Percentiles rank a stretch among this genome's conserved stretches.
Evolutionary conservation across 1,140 invertebrate species (phyloP).

Genomic region (Drosophila tani): DNA sequence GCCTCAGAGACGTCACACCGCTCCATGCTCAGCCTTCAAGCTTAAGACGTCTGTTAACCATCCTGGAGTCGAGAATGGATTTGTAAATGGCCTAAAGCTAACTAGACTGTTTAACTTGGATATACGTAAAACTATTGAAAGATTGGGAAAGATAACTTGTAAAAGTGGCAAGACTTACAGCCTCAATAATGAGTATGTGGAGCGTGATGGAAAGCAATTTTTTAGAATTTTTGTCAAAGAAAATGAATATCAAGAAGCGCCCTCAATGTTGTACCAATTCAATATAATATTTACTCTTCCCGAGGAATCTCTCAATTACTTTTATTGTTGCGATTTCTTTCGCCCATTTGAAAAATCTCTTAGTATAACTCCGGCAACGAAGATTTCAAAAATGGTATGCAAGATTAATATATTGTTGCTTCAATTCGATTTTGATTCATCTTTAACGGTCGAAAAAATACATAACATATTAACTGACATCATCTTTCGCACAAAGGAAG

Average conservation of each 20-base stretch:
- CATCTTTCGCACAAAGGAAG: neutral
- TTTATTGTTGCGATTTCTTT: neutral
- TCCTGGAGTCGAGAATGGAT: slow-evolving; percentile 5
- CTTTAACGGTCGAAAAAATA: neutral
- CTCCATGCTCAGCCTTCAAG: neutral
- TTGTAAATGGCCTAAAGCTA: neutral
- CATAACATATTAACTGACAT: neutral
- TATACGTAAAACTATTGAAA: neutral
- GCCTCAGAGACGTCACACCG: neutral
- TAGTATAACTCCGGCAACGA: no score
- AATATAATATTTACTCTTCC: neutral
- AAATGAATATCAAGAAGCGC: neutral
- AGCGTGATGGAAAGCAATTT: no score
- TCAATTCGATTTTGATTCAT: neutral
- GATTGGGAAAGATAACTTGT: neutral
- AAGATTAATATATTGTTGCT: neutral
- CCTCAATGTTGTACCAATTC: neutral
- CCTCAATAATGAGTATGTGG: no score
- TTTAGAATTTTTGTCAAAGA: neutral
- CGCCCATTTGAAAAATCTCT: neutral
- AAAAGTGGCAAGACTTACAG: slow-evolving; percentile 13
- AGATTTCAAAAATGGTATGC: neutral
- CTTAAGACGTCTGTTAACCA: slow-evolving; percentile 6
- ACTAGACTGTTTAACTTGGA: neutral
- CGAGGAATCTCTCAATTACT: neutral